A percentile compares a stretch with the other conserved stretches of the same genome.
Evolutionary conservation across 2,888 invertebrate species (phyloP).

Genomic region (Pharmacophagus antenor): DNA sequence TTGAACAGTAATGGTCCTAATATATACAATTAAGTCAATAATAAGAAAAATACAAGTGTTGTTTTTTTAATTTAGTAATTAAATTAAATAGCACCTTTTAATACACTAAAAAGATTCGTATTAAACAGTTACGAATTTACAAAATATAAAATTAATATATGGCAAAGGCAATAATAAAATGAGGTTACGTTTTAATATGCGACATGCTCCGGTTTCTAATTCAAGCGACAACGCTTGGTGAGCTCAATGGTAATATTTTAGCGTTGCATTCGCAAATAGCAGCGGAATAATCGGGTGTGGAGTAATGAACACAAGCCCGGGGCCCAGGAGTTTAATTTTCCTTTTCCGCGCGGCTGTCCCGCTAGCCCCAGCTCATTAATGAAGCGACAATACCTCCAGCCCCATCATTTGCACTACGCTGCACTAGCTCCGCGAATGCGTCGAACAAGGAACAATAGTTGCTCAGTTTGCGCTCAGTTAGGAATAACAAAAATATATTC

Average conservation of each 20-base stretch:
- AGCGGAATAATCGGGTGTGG: conserved; percentile 68
- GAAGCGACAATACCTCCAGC: conserved; percentile 73
- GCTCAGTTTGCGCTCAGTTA: conserved; percentile 33
- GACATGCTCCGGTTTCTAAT: conserved; percentile 24
- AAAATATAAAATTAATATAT: neutral
- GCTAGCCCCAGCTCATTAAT: conserved; percentile 68
- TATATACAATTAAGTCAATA: too few relatives aligned
- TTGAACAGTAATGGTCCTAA: too few relatives aligned
- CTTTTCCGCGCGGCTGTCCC: conserved; percentile 74
- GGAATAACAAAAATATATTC: conserved; percentile 24
- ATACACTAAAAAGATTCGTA: neutral
- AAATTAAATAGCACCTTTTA: neutral
- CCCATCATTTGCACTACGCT: conserved; percentile 60
- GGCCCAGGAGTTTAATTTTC: conserved; percentile 80
- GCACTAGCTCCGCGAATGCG: conserved; percentile 29
- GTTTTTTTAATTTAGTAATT: too few relatives aligned
- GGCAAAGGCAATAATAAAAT: conserved; percentile 6
- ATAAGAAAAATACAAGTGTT: too few relatives aligned
- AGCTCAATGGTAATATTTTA: conserved; percentile 47
- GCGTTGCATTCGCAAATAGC: conserved; percentile 61
- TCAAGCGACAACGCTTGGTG: conserved; percentile 22
- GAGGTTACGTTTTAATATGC: conserved; percentile 22
- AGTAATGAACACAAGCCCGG: conserved; percentile 72
- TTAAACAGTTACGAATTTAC: neutral
- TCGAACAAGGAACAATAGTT: conserved; percentile 41